Base-by-base conservation (phyloP, 2,113 vertebrate genomes). In the Myrmecobius fasciatus region DNA sequence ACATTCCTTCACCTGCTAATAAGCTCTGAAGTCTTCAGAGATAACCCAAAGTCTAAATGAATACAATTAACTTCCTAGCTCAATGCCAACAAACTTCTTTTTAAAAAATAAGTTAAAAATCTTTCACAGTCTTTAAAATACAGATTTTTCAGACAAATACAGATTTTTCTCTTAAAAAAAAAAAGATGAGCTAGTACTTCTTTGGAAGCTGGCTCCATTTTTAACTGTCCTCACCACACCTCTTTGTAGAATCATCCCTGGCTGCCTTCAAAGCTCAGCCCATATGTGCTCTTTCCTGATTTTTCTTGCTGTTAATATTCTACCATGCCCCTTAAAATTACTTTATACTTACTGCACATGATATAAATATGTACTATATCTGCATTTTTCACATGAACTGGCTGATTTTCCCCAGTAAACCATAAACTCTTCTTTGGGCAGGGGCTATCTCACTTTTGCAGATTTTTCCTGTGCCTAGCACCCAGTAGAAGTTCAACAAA, bases 1-100 rank as follows among this genome's bases (percentile, higher is more conserved):
- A 0, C 90, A 96, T 83, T 53, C 92, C 28, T 24, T 1, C 91
- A 49, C 91, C 96, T 96, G 91, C 94, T 97, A 96, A 67, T 0
- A 96, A 92, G 52, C 88, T 96, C 96, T 75, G 60, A 95, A 20
- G 92, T 60, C 47, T 54, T 49, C 0, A 92, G 26, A 91, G 25
- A 89, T n/a, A 94, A 53, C 56, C 95, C 96, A 91, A 0, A 22
- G 46, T 83, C 91, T 25, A 89, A 93, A 52, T 0, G 31, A 97
- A 83, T 54, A 93, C 17, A 89, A 83, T 31, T 56, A 43, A 3
- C 88, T 60, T 53, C 93, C 67, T 91, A 52, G 43, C 67, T n/a
- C 53, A 54, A 47, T 88, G 95, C 60, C 54, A 93, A 83, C 67
- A 75, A 67, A 5, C 12, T 67, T 43, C 8, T 67, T 67, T 67